Evolutionary conservation across 2,888 invertebrate genomes (phyloP), one percentile per base, ranked within the genome.

Genomic region (Andricus curvator): DNA sequence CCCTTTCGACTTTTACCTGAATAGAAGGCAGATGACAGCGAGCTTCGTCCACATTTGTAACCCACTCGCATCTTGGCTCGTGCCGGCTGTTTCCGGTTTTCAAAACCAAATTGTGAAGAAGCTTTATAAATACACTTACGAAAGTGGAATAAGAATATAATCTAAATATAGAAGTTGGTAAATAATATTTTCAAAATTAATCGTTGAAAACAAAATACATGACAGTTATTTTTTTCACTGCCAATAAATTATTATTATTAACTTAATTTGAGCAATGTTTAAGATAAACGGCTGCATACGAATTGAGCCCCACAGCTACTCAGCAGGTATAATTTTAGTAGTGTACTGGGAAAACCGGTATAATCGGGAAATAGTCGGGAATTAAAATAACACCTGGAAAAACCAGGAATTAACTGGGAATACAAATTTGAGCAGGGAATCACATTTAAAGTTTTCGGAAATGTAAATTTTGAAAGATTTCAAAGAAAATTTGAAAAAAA

Each of bases 21-120:
- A 44, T 67, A 81, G 62, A 77, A 79, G 84, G 83, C 87, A 88
- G 88, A 87, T 88, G 86, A 87, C 74, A 83, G 86, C 78, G 84
- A 79, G 80, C 78, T 76, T 67, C 77, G 48, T 67, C 44, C 29
- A 20, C 37, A 81, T 87, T 82, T 84, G 86, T 86, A 88, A 85
- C 84, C 87, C 83, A 81, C 83, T 85, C 84, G 84, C 86, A 83
- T 88, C 87, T 87, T 77, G 86, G 84, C 89, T 90, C 89, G 90
- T 88, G 90, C 90, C 90, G 90, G 90, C 90, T 90, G 90, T 84
- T 90, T 90, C 90, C 90, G 90, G 89, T 87, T 87, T 85, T n/a
- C 33, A 13, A n/a, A 37, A 74, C 33, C 37, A 29, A 29, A 74
- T 74, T 74, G 17, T 64, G 60, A 29, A 22, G 9, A 9, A 64